Conservation (phyloP, 2,113 vertebrate genomes). For the Psittacula cyanocephala region DNA sequence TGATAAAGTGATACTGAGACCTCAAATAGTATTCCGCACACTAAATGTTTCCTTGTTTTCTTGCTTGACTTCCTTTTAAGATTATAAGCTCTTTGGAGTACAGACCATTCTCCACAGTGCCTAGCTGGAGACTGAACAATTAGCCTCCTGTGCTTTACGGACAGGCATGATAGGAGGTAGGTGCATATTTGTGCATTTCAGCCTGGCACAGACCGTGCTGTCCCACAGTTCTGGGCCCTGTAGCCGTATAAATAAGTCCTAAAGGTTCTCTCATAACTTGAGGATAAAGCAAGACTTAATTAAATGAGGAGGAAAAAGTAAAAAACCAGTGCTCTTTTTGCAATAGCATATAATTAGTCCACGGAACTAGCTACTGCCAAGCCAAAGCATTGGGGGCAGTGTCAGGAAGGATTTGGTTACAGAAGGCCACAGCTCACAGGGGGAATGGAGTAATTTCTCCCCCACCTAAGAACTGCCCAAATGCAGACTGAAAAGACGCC, state of each 20-base stretch:
- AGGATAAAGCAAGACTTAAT: not conserved
- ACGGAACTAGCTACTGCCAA: not conserved
- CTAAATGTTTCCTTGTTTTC: not conserved
- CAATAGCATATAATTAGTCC: accelerated
- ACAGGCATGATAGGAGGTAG: not conserved
- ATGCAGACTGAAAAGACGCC: not conserved
- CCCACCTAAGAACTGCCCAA: not conserved
- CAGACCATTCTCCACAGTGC: not conserved
- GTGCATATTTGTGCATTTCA: not conserved
- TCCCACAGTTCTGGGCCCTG: not conserved
- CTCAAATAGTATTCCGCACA: not conserved
- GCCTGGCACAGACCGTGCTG: not conserved
- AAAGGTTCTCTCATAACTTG: not conserved
- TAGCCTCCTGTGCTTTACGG: accelerated
- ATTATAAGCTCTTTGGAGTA: not conserved
- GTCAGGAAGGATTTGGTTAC: not conserved
- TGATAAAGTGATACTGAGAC: not conserved
- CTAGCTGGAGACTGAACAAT: not conserved
- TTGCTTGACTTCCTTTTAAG: not conserved
- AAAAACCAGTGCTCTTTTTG: not conserved
- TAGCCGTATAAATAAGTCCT: not conserved
- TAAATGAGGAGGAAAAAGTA: not conserved
- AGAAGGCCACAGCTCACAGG: not conserved
- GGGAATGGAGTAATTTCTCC: not conserved
- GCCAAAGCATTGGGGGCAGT: not conserved